These are phyloP conservation scores for Acromyrmex charruanus DNA, from an alignment of 1,140 invertebrate genomes.

Conservation along the genomic window DNA sequence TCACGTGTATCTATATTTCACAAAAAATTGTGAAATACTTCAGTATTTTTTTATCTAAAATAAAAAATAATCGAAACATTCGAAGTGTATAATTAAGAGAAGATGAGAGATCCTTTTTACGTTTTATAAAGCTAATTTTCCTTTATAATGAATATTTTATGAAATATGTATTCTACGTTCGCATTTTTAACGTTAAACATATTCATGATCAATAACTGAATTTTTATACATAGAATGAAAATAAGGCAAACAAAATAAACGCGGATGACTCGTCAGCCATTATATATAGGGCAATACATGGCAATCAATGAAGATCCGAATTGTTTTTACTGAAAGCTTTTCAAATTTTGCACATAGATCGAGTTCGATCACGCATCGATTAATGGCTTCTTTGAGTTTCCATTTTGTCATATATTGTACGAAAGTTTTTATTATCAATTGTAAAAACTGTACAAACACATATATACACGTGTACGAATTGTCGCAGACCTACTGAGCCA, in stretches of 20 bases:
- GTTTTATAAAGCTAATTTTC: background rate
- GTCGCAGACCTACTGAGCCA: background rate
- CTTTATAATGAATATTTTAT: background rate
- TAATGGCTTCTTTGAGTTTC: slow-evolving; percentile 31
- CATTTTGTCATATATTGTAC: slow-evolving; percentile 18
- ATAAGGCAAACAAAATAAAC: slow-evolving; percentile 33
- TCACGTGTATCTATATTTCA: background rate
- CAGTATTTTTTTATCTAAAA: background rate
- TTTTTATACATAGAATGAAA: slow-evolving; percentile 10
- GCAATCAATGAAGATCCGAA: slow-evolving; percentile 39
- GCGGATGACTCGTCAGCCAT: background rate
- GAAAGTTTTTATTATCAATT: slow-evolving; percentile 37
- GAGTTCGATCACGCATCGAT: slow-evolving; percentile 40
- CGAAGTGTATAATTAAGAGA: background rate
- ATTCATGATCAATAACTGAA: background rate
- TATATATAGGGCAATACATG: slow-evolving; percentile 16
- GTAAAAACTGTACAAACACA: slow-evolving; percentile 9
- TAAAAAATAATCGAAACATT: background rate
- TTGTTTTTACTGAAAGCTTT: slow-evolving; percentile 54
- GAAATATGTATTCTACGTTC: background rate
- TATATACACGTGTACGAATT: background rate
- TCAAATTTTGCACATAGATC: slow-evolving; percentile 38
- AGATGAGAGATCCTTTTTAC: background rate
- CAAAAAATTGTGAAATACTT: background rate
- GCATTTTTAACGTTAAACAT: slow-evolving; percentile 9